phyloP scores from a whole-genome alignment of 2,113 vertebrate species.

The Pluvianellus socialis region DNA sequence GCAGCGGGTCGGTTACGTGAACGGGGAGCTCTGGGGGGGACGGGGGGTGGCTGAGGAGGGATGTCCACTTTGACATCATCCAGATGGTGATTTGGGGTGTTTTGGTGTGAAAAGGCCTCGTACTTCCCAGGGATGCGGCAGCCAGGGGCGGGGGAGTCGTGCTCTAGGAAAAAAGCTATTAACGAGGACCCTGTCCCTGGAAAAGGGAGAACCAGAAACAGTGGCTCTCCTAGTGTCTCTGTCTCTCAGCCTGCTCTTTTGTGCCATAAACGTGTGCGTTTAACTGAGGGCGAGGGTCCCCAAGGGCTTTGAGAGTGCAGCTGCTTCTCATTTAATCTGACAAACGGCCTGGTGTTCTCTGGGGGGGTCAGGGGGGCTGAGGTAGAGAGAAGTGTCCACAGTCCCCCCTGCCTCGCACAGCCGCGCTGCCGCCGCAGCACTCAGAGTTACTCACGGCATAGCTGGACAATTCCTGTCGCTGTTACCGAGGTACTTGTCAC shows the following conservation, averaged over 20 bases:
- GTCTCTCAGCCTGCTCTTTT: conserved; percentile 43
- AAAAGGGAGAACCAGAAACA: not conserved
- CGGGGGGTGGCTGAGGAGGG: not conserved
- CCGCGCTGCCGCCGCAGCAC: too few species aligned
- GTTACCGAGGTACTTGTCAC: conserved; percentile 71
- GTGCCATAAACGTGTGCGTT: conserved; percentile 50
- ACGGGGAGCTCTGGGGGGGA: not conserved
- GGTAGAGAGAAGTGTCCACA: conserved; percentile 20
- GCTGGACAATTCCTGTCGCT: conserved; percentile 57
- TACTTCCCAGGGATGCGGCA: not conserved
- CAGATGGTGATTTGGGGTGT: not conserved
- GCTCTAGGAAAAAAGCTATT: not conserved
- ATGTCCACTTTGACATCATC: fast-evolving
- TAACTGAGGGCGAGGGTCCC: not conserved
- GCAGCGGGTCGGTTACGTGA: not conserved
- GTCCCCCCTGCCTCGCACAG: not conserved
- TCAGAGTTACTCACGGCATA: conserved; percentile 29
- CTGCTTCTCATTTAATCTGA: conserved; percentile 51
- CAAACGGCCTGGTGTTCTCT: conserved; percentile 65
- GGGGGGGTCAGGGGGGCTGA: conserved; percentile 56
- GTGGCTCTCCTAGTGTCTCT: not conserved
- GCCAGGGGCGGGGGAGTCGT: too few species aligned
- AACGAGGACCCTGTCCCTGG: not conserved
- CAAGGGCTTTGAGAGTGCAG: conserved; percentile 49
- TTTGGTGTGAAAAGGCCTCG: not conserved